Evolutionary conservation across 2,888 invertebrate species (phyloP).

Genomic region (Melanostoma mellinum): DNA sequence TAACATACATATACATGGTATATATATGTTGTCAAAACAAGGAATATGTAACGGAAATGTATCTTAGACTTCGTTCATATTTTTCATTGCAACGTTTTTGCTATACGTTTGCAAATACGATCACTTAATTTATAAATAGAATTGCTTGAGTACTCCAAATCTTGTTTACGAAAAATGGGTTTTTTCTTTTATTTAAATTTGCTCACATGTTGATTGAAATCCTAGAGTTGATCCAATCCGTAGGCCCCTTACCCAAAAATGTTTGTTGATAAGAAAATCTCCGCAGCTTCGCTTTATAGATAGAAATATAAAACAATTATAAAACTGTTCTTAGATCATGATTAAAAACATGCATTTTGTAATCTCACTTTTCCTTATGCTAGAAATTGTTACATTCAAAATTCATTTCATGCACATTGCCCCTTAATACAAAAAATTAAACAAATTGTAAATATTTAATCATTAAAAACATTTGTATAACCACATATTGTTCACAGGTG

Average conservation of each 20-base stretch:
- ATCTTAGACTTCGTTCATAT: constrained; percentile 23
- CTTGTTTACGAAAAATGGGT: constrained; percentile 38
- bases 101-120: constrained; percentile 32
- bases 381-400: constrained; percentile 34
- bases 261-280: constrained; percentile 7
- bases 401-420: constrained; percentile 48
- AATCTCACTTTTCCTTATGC: constrained; percentile 43
- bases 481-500: constrained; percentile 81
- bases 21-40: constrained; percentile 19
- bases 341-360: constrained; percentile 46
- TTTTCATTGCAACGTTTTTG: constrained; percentile 25
- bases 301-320: constrained; percentile 10
- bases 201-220: constrained; percentile 34
- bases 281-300: constrained; percentile 45
- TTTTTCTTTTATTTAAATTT: constrained; percentile 32
- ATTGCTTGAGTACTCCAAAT: constrained; percentile 42
- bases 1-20: constrained; percentile 5
- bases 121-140: constrained; percentile 27
- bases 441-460: background rate
- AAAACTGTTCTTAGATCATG: constrained; percentile 42
- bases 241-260: constrained; percentile 42
- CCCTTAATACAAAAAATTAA: constrained; percentile 15
- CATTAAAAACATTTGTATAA: background rate
- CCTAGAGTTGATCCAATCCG: constrained; percentile 25
- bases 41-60: constrained; percentile 12